Evolutionary conservation across 1,140 invertebrate genomes (phyloP).

Genomic region (Zaprionus nigranus): DNA sequence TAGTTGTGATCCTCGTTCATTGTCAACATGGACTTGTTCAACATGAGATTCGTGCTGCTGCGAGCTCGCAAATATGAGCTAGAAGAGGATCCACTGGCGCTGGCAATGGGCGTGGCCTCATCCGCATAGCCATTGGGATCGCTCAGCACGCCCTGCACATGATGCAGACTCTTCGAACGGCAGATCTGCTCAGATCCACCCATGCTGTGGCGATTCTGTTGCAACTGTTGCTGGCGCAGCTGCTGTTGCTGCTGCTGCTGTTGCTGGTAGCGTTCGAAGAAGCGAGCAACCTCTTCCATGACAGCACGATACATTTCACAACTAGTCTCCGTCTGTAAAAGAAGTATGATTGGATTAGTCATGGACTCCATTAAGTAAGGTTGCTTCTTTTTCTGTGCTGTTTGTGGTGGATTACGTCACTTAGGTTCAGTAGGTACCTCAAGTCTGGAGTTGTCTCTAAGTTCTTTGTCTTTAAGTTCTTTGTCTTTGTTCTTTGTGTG

Average conservation of each 20-base stretch:
- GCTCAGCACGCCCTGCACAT: conserved; percentile 82
- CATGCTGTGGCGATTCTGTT: conserved; percentile 38
- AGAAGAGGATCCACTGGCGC: conserved; percentile 6
- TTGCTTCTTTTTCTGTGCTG: not conserved
- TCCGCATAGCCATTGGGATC: conserved; percentile 76
- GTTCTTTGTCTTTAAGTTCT: not conserved
- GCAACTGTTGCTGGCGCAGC: conserved; percentile 55
- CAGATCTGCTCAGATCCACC: conserved; percentile 64
- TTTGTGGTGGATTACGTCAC: not conserved
- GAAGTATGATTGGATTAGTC: not conserved
- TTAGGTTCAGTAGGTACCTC: not conserved
- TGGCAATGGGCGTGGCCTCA: conserved; percentile 1
- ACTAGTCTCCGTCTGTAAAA: conserved; percentile 89
- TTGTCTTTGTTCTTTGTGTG: not conserved
- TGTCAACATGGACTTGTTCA: conserved; percentile 69
- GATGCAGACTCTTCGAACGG: conserved; percentile 85
- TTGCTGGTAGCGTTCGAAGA: conserved; percentile 88
- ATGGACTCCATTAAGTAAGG: not conserved
- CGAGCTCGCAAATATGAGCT: conserved; percentile 81
- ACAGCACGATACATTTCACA: conserved; percentile 92
- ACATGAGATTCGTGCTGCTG: conserved; percentile 80
- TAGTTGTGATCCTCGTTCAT: conserved; percentile 75
- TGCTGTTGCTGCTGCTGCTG: conserved; percentile 59
- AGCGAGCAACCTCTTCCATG: conserved; percentile 91
- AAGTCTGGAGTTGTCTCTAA: not conserved